These are phyloP conservation scores for Nansenia antarctica DNA, from an alignment of 2,113 vertebrate genomes.

Conservation along the genomic window DNA sequence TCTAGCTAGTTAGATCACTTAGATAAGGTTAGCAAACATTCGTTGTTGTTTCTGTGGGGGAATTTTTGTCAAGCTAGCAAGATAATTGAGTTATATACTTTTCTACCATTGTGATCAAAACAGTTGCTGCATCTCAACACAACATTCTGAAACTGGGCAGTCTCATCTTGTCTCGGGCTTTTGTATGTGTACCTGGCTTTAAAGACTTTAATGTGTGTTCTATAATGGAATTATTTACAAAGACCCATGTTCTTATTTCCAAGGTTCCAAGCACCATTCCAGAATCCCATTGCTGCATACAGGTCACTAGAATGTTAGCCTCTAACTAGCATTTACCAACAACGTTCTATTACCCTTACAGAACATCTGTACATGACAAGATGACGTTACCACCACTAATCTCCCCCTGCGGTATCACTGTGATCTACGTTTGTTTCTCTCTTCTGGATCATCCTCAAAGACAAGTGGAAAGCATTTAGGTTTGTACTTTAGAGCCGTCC, in stretches of 20 bases:
- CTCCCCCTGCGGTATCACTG: not conserved
- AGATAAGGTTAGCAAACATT: too few species aligned
- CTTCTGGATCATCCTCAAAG: conserved; percentile 39
- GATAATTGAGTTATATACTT: too few species aligned
- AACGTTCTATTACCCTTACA: not conserved
- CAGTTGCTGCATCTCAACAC: too few species aligned
- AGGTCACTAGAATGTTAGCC: conserved; percentile 9
- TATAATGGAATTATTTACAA: conserved; percentile 52
- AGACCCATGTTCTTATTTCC: conserved; percentile 5
- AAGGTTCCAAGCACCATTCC: conserved; percentile 6
- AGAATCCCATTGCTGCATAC: conserved; percentile 30
- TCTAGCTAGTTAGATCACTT: too few species aligned
- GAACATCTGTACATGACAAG: not conserved
- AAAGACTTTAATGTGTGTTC: conserved; percentile 45
- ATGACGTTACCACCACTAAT: not conserved
- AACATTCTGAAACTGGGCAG: too few species aligned
- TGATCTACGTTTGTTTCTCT: conserved; percentile 17
- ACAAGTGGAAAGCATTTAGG: conserved; percentile 55
- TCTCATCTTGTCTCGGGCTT: too few species aligned
- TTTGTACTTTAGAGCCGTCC: conserved; percentile 57
- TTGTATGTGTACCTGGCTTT: too few species aligned
- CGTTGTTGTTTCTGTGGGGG: too few species aligned
- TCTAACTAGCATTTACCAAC: not conserved
- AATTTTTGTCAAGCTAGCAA: too few species aligned
- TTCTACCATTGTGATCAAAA: too few species aligned